These are phyloP conservation scores for Psophia crepitans DNA, from an alignment of 2,113 vertebrate genomes.

Conservation along the genomic window DNA sequence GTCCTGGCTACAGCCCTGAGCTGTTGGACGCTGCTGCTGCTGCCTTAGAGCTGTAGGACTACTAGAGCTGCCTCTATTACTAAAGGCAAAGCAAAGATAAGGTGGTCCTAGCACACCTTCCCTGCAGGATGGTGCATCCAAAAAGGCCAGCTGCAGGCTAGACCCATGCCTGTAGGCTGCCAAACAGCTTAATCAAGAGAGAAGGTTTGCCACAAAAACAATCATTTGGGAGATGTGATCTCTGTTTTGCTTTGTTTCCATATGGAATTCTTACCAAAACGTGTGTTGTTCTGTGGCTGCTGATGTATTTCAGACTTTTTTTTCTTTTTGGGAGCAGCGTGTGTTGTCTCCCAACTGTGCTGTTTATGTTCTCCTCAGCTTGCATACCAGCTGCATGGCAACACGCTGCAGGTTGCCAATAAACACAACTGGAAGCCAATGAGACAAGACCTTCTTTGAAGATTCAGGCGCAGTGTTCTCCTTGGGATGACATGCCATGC, in stretches of 20 bases:
- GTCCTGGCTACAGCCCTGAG: background rate
- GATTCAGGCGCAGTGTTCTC: background rate
- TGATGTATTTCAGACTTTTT: background rate
- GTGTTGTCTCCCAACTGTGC: background rate
- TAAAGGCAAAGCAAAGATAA: background rate
- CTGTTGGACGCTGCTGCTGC: background rate
- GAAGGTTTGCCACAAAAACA: background rate
- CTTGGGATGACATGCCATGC: background rate
- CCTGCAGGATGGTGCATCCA: background rate
- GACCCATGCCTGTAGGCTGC: background rate
- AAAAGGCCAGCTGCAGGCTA: background rate
- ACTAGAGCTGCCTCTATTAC: background rate
- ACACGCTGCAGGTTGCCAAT: background rate
- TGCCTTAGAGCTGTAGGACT: background rate
- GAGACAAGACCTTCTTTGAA: constrained; percentile 9
- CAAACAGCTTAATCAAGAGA: background rate
- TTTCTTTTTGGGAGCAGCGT: background rate
- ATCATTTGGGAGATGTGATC: background rate
- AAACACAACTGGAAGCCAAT: constrained; percentile 26
- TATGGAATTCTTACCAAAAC: background rate
- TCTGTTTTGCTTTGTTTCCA: background rate
- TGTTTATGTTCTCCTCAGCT: constrained; percentile 25
- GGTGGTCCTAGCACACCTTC: background rate
- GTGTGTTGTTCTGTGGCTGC: background rate
- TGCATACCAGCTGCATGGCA: constrained; percentile 13